Evolutionary conservation across 2,113 vertebrate genomes (phyloP), one percentile per base, ranked within the genome.

Genomic region (Alligator sinensis): DNA sequence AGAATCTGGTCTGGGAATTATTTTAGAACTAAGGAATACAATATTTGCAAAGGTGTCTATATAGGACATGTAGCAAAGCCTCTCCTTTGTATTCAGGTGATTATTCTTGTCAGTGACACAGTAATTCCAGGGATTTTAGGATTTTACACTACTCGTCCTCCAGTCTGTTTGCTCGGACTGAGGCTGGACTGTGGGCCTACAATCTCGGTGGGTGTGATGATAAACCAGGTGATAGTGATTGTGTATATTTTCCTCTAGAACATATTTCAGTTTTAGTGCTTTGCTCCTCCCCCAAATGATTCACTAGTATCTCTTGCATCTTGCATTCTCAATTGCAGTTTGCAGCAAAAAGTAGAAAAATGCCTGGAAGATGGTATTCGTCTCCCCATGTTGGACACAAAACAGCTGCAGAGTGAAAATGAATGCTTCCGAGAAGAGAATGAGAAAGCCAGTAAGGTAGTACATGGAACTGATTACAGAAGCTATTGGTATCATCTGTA

Each of bases 311-410:
- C 64, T 78, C n/a, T 91, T 90, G 34, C 57, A 70, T 85, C 60
- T 92, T 80, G 90, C 19, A 62, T 88, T 86, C 95, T 96, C 66
- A 93, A 93, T 90, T 95, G n/a, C 90, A 99, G 99, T 86, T 97
- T 99, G 88, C 99, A 99, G 89, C 98, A 99, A 91, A 99, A 99
- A 96, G 99, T 99, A 84, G 99, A 99, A 97, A 98, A 98, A 96
- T 99, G 99, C 96, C 96, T 99, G 92, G 99, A 99, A 94, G 99
- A 99, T 81, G 99, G 99, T 7, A 98, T 99, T 54, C 98, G 99
- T 76, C 97, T 99, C 87, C 99, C 99, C 21, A 98, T 99, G 98
- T 90, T 99, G 97, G 99, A 99, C 96, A 97, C 99, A 89, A 99
- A 99, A 92, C 98, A 98, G 76, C 98, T 99, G 82, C 99, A 99